A percentile compares a stretch with the other conserved stretches of the same genome.
Evolutionary conservation across 2,113 vertebrate species (phyloP).

Genomic region (Smithornis capensis): DNA sequence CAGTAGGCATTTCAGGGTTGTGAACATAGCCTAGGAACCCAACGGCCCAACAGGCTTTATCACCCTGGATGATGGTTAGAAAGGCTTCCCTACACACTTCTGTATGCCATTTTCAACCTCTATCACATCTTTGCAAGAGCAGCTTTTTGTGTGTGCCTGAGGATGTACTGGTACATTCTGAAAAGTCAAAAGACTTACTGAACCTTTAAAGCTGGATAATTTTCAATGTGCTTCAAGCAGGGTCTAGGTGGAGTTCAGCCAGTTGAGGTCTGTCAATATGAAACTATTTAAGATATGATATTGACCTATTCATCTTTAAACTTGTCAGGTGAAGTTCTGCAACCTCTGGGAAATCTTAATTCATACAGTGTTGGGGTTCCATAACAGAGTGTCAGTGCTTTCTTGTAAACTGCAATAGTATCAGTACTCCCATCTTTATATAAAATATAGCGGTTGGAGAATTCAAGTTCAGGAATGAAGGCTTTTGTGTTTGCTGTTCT

Average conservation of each 20-base stretch:
- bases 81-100: neutral
- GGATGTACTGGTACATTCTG: neutral
- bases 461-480: neutral
- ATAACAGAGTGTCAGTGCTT: neutral
- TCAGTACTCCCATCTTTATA: neutral
- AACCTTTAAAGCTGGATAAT: neutral
- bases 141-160: neutral
- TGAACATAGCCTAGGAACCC: neutral
- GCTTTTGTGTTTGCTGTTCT: neutral
- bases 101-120: neutral
- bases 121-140: neutral
- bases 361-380: neutral
- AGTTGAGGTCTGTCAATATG: neutral
- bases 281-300: neutral
- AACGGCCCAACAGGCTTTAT: neutral
- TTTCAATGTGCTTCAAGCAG: neutral
- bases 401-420: neutral
- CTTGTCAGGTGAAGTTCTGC: neutral
- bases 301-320: neutral
- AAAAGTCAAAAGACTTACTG: neutral
- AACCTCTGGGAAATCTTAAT: neutral
- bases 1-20: neutral
- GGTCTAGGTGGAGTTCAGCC: neutral
- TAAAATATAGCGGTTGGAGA: neutral
- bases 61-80: neutral